Evolutionary conservation across 2,797 vertebrate genomes (phyloP), one percentile per base, ranked within the genome.

Genomic region (Lepidocolaptes lacrymiger): DNA sequence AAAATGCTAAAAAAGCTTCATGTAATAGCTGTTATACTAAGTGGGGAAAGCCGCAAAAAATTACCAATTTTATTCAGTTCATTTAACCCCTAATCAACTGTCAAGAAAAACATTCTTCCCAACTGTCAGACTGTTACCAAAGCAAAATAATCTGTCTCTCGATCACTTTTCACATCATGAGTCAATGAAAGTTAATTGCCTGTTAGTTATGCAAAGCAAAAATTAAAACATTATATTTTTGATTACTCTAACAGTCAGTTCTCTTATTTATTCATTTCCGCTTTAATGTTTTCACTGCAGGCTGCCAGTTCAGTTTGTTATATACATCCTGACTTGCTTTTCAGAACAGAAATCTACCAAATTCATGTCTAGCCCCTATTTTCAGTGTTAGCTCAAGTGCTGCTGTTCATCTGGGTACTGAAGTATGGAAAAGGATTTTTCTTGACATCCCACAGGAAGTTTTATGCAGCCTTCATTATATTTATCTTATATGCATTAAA

Each of bases 61-160:
- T 92, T 93, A 96, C 83, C 49, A 46, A 93, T 96, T 98, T 97
- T 97, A 96, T 96, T 95, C 97, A 97, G 94, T 85, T 97, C 97
- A 97, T 98, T 98, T 98, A 97, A 97, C 92, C 95, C 97, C 94
- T 97, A 98, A 98, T 97, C 93, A 98, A 73, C 91, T 95, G 93
- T 95, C 96, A 98, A 95, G 91, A 86, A 95, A 97, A 97, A 96
- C 94, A 93, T 90, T 96, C 89, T 97, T 97, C 94, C 89, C 94
- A 96, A 84, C 76, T 97, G 97, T 96, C 96, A 97, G 89, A 63
- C 63, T 92, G 86, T 96, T 91, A 96, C 86, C 77, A 96, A 97
- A 95, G 59, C 52, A 74, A 95, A 90, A 44, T 61, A 74, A 72
- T 78, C 62, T 83, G 23, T 93, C 85, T 97, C 87, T 94, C 15